A percentile compares a stretch with the other conserved stretches of the same genome.
Conservation (phyloP, 2,888 invertebrate species). For the Erpobdella octoculata region DNA sequence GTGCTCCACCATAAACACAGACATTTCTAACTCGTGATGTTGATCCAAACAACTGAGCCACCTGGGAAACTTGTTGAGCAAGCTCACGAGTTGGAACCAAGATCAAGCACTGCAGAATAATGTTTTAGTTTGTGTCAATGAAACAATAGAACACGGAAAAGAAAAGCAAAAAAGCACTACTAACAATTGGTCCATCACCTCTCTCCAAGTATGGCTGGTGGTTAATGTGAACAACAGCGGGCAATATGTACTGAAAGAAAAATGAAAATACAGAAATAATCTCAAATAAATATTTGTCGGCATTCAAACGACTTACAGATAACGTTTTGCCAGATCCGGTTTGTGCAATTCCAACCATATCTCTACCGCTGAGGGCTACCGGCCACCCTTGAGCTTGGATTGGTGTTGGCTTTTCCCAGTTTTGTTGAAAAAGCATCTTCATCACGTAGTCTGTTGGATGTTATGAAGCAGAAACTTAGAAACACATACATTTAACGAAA, state of each 20-base stretch:
- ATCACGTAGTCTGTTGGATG: slow-evolving; percentile 46
- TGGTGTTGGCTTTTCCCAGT: slow-evolving; percentile 67
- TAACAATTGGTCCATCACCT: slow-evolving; percentile 80
- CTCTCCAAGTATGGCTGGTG: slow-evolving; percentile 75
- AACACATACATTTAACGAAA: neutral
- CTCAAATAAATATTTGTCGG: neutral
- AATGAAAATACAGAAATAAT: slow-evolving; percentile 7
- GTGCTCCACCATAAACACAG: slow-evolving; percentile 94
- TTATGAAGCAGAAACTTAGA: neutral
- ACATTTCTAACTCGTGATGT: slow-evolving; percentile 79
- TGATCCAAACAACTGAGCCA: slow-evolving; percentile 82
- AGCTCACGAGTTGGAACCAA: slow-evolving; percentile 63
- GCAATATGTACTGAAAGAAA: slow-evolving; percentile 58
- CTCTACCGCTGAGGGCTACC: slow-evolving; percentile 49
- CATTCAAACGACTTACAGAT: slow-evolving; percentile 59
- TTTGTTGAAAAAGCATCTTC: slow-evolving; percentile 42
- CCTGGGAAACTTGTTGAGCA: slow-evolving; percentile 72
- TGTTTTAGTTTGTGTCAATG: neutral
- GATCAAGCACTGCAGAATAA: slow-evolving; percentile 57
- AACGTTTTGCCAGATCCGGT: slow-evolving; percentile 53
- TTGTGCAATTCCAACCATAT: slow-evolving; percentile 52
- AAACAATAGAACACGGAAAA: neutral
- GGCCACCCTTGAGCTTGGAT: slow-evolving; percentile 94
- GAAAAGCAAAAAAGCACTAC: slow-evolving; percentile 2
- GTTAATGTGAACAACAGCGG: slow-evolving; percentile 88